phyloP scores from a whole-genome alignment of 2,888 invertebrate species.

The Lutraria lutraria region DNA sequence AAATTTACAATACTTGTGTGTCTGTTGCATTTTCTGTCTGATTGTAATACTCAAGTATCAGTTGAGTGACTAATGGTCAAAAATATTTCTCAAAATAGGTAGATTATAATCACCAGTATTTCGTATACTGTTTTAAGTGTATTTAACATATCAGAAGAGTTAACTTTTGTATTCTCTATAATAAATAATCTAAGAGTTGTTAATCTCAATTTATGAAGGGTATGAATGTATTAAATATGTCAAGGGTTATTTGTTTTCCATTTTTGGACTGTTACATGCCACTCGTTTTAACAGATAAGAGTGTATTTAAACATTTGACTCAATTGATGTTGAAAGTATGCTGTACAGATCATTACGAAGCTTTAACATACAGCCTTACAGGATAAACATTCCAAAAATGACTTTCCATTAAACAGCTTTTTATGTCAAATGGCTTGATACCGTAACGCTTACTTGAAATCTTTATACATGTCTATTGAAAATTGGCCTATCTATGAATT shows the following conservation, averaged over 20 bases:
- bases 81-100: neutral
- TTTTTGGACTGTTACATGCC: neutral
- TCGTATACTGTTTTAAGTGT: neutral
- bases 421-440: neutral
- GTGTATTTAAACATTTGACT: neutral
- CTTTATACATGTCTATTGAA: neutral
- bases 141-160: neutral
- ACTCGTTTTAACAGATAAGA: neutral
- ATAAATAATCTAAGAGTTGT: neutral
- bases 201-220: constrained; percentile 2
- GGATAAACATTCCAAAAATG: constrained; percentile 4
- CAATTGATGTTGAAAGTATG: neutral
- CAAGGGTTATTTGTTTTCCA: constrained; percentile 1
- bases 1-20: neutral
- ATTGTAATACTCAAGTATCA: constrained; percentile 9
- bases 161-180: neutral
- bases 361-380: neutral
- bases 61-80: constrained; percentile 12
- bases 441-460: neutral
- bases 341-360: neutral
- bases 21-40: neutral
- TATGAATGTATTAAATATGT: neutral
- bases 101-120: neutral
- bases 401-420: constrained; percentile 5
- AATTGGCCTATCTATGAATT: neutral